These are phyloP conservation scores for Pagrus major DNA, from an alignment of 2,113 vertebrate species.

Conservation along the genomic window DNA sequence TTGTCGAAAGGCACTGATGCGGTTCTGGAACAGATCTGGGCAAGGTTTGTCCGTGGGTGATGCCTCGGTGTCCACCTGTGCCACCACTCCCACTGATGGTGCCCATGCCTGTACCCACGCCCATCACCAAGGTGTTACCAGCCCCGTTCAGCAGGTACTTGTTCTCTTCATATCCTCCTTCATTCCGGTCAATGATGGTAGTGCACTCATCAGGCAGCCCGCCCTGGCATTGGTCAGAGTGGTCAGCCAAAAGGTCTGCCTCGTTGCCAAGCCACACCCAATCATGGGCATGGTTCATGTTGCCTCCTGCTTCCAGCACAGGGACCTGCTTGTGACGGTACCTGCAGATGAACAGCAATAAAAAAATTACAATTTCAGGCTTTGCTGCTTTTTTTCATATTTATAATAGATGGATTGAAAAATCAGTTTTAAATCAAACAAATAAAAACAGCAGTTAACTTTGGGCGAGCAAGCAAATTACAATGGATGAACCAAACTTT, in stretches of 20 bases:
- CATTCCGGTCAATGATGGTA: slow-evolving; percentile 90
- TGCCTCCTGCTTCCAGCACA: slow-evolving; percentile 90
- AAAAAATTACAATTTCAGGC: background rate
- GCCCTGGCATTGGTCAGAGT: slow-evolving; percentile 87
- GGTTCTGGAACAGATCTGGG: slow-evolving; percentile 89
- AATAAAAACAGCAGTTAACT: background rate
- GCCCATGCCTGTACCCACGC: slow-evolving; percentile 73
- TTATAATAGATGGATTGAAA: background rate
- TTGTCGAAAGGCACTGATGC: slow-evolving; percentile 82
- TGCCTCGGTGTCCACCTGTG: slow-evolving; percentile 66
- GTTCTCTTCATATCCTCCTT: slow-evolving; percentile 91
- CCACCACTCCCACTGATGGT: slow-evolving; percentile 51
- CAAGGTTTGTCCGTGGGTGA: slow-evolving; percentile 84
- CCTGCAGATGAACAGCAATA: slow-evolving; percentile 65
- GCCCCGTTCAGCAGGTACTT: slow-evolving; percentile 94
- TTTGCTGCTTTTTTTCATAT: background rate
- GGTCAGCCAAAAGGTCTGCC: slow-evolving; percentile 91
- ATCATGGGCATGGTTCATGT: slow-evolving; percentile 96
- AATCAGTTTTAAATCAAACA: background rate
- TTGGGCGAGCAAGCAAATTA: background rate
- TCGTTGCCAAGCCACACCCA: slow-evolving; percentile 98
- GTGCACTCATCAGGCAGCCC: slow-evolving; percentile 90
- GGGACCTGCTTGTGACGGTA: slow-evolving; percentile 97
- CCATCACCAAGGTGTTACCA: slow-evolving; percentile 85
- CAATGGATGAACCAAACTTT: background rate